These are phyloP conservation scores for Chrysolina americana DNA, from an alignment of 2,888 invertebrate species.

Conservation along the genomic window DNA sequence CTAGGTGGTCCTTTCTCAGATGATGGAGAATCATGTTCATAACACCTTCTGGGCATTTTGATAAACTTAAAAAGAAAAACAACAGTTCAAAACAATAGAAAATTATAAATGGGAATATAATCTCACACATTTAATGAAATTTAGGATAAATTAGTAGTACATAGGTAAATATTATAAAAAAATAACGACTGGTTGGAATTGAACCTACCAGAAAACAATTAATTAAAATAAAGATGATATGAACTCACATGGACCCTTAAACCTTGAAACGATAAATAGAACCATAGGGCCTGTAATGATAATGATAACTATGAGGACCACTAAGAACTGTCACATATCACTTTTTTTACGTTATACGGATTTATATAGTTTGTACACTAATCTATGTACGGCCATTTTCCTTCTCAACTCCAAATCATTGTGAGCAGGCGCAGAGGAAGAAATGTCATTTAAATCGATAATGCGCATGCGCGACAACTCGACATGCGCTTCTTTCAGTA, in stretches of 20 bases:
- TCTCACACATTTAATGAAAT: background rate
- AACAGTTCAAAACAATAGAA: background rate
- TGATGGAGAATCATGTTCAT: constrained; percentile 40
- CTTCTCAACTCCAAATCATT: background rate
- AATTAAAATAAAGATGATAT: background rate
- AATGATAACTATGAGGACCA: background rate
- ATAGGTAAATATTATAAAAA: background rate
- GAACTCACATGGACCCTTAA: background rate
- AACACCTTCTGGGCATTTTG: constrained; percentile 55
- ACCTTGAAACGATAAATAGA: background rate
- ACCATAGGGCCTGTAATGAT: background rate
- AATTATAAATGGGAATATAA: background rate
- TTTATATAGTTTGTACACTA: background rate
- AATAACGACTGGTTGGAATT: background rate
- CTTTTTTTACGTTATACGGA: background rate
- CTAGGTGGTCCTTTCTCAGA: constrained; percentile 57
- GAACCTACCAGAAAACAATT: too few species aligned
- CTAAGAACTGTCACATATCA: background rate
- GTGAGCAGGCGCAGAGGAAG: background rate
- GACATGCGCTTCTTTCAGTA: background rate
- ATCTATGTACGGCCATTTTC: constrained; percentile 13
- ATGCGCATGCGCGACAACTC: background rate
- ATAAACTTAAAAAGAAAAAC: constrained; percentile 22
- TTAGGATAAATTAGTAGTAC: background rate
- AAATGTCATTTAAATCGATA: background rate